Percentiles rank a stretch among this genome's conserved stretches.
phyloP scores from a whole-genome alignment of 1,140 invertebrate genomes.

The Microplitis mediator region DNA sequence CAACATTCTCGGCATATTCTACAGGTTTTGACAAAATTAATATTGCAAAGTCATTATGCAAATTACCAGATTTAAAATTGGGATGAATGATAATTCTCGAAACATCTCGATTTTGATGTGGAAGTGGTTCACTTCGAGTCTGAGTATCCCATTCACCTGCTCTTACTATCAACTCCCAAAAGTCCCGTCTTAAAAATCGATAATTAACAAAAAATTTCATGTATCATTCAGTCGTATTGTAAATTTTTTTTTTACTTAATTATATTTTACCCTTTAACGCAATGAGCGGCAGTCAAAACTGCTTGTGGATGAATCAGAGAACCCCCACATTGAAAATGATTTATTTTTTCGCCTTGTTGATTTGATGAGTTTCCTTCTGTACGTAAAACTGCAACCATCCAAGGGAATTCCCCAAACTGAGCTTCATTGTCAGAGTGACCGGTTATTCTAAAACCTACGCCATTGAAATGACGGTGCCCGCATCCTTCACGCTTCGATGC shows the following conservation, averaged over 20 bases:
- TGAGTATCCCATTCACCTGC: constrained; percentile 85
- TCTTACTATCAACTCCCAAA: constrained; percentile 63
- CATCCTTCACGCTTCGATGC: constrained; percentile 64
- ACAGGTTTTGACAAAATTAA: constrained; percentile 65
- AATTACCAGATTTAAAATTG: constrained; percentile 59
- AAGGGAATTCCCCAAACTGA: constrained; percentile 79
- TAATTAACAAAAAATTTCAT: constrained; percentile 15
- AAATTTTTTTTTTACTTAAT: no score
- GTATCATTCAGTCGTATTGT: no score
- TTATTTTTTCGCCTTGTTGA: constrained; percentile 61
- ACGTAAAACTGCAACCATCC: constrained; percentile 79
- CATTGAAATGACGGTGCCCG: constrained; percentile 72
- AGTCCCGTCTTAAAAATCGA: not conserved
- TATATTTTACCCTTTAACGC: constrained; percentile 54
- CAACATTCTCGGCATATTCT: constrained; percentile 69
- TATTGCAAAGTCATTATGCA: constrained; percentile 74
- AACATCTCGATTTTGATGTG: constrained; percentile 75
- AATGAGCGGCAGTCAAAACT: constrained; percentile 76
- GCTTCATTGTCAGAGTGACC: constrained; percentile 70
- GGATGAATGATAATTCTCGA: constrained; percentile 63
- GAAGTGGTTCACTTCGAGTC: constrained; percentile 71
- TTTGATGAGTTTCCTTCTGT: constrained; percentile 64
- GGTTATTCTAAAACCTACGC: constrained; percentile 73
- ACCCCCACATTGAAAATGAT: constrained; percentile 77
- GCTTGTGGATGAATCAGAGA: constrained; percentile 74